A percentile compares a stretch with the other conserved stretches of the same genome.
phyloP scores from a whole-genome alignment of 2,797 vertebrate species.

The Lutjanus argentimaculatus region DNA sequence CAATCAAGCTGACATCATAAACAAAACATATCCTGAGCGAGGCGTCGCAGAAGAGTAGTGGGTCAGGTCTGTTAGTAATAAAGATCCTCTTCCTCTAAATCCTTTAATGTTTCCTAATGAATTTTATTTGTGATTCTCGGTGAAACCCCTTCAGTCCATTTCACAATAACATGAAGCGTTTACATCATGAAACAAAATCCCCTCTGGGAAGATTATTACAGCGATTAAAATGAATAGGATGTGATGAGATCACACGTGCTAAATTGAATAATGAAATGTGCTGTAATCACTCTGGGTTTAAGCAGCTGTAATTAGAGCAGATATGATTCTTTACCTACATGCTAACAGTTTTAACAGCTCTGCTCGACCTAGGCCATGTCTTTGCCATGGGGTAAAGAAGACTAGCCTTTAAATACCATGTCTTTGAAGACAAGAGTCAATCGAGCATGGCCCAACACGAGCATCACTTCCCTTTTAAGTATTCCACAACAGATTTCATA shows the following conservation, averaged over 20 bases:
- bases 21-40: constrained; percentile 33
- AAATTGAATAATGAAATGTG: constrained; percentile 69
- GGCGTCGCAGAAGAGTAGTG: constrained; percentile 11
- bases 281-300: constrained; percentile 50
- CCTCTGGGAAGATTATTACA: constrained; percentile 51
- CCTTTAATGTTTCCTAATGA: constrained; percentile 34
- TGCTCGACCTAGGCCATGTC: constrained; percentile 65
- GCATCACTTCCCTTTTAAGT: constrained; percentile 65
- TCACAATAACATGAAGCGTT: constrained; percentile 43
- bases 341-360: not conserved
- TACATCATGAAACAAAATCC: constrained; percentile 45
- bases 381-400: constrained; percentile 79
- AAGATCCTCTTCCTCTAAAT: constrained; percentile 10
- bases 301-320: constrained; percentile 46
- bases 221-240: constrained; percentile 54
- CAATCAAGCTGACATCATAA: constrained; percentile 43
- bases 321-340: constrained; percentile 59
- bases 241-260: constrained; percentile 56
- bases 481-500: constrained; percentile 56
- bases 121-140: constrained; percentile 25
- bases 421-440: constrained; percentile 74
- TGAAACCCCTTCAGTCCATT: constrained; percentile 26
- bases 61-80: constrained; percentile 6
- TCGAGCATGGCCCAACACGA: constrained; percentile 59
- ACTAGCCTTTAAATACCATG: constrained; percentile 59